These are phyloP conservation scores for Pogoniulus pusillus DNA, from an alignment of 2,797 vertebrate genomes.

Conservation along the genomic window DNA sequence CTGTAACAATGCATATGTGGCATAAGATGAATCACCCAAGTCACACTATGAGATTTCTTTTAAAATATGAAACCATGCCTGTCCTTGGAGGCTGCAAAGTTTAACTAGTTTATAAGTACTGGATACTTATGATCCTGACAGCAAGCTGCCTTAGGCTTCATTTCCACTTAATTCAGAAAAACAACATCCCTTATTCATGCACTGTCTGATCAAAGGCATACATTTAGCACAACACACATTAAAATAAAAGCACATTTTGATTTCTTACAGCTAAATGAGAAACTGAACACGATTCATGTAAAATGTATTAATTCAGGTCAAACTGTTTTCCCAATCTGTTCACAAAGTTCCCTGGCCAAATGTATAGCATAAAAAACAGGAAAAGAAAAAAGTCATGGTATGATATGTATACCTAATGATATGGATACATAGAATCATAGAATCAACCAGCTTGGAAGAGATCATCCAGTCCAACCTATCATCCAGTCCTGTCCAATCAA, in stretches of 20 bases:
- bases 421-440: too few relatives aligned
- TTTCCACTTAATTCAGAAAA: conserved; percentile 70
- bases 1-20: neutral
- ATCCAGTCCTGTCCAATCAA: too few relatives aligned
- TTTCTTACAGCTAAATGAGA: conserved; percentile 38
- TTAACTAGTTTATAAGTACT: conserved; percentile 61
- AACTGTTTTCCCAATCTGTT: conserved; percentile 38
- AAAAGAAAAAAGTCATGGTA: neutral
- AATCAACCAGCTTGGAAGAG: too few relatives aligned
- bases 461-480: too few relatives aligned
- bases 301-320: conserved; percentile 53
- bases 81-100: conserved; percentile 22
- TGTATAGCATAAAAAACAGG: neutral
- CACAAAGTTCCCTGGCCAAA: conserved; percentile 14
- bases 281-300: conserved; percentile 36
- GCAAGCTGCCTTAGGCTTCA: conserved; percentile 53
- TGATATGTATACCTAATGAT: neutral
- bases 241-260: conserved; percentile 10
- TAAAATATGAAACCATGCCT: neutral
- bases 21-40: neutral
- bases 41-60: neutral
- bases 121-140: conserved; percentile 47
- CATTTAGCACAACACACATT: conserved; percentile 43
- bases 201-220: conserved; percentile 70
- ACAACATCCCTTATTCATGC: conserved; percentile 69